Evolutionary conservation across 2,113 vertebrate species (phyloP).

Genomic region (Bufo gargarizans): DNA sequence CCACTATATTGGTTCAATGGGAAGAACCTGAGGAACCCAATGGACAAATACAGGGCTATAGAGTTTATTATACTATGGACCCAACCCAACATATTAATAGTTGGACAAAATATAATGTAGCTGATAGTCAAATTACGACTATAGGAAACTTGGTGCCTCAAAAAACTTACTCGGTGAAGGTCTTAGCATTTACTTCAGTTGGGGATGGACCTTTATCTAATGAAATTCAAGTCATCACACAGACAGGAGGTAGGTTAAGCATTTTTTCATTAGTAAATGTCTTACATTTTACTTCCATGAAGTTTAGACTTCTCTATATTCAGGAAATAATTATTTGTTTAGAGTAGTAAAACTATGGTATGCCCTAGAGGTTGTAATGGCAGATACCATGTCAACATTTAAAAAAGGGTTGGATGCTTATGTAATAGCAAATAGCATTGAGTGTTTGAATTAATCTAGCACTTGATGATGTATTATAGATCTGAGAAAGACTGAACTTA

Average conservation of each 20-base stretch:
- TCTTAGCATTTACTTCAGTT: slow-evolving; percentile 96
- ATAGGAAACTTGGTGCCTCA: slow-evolving; percentile 93
- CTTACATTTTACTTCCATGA: not conserved
- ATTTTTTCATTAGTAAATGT: not conserved
- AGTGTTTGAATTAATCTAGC: too few species aligned
- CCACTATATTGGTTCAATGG: slow-evolving; percentile 97
- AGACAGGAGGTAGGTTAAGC: slow-evolving; percentile 89
- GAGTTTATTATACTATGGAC: slow-evolving; percentile 96
- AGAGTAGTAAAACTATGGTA: too few species aligned
- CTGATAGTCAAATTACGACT: slow-evolving; percentile 91
- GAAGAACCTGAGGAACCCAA: slow-evolving; percentile 97
- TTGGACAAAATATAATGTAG: slow-evolving; percentile 97
- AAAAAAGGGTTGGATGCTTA: too few species aligned
- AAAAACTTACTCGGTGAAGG: slow-evolving; percentile 95
- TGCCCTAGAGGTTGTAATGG: too few species aligned
- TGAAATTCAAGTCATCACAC: slow-evolving; percentile 97
- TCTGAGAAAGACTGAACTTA: too few species aligned
- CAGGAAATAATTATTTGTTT: too few species aligned
- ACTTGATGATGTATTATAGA: too few species aligned
- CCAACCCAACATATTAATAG: slow-evolving; percentile 87
- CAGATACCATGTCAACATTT: too few species aligned
- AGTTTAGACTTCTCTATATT: too few species aligned
- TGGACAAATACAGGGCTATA: slow-evolving; percentile 96
- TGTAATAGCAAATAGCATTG: too few species aligned
- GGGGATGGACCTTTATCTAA: slow-evolving; percentile 94